Base-by-base conservation (phyloP, 2,797 vertebrate genomes). In the Cheirogaleus major region DNA sequence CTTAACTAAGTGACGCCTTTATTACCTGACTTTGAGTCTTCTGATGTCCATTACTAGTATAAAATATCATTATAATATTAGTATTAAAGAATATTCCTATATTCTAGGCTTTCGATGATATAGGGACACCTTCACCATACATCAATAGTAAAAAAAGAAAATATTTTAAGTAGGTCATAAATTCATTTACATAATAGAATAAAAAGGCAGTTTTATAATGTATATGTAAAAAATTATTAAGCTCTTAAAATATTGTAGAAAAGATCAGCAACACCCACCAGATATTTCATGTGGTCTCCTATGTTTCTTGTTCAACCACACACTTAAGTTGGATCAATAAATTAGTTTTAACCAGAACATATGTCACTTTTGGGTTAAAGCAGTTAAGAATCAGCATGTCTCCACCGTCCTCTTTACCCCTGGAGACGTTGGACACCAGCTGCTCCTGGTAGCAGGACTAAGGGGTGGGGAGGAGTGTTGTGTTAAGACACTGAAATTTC, bases 61-160 rank as follows among this genome's bases (percentile, higher is more conserved):
- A 73, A 83, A 78, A 78, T 78, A 79, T 55, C 38, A 70, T 65
- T 57, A 76, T 83, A 67, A 45, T 52, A 79, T 65, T 92, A 41
- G 9, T 55, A 95, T 85, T 95, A 79, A 85, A 48, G 20, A 72
- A 52, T 65, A 78, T 61, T 79, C 30, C 20, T 52, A 14, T 85
- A 63, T 63, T 73, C 27, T 72, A 93, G 75, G 2, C 9, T 83
- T 86, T 81, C 76, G 72, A 57, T 72, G 18, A 52, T 79, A 10
- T 30, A 78, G 5, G 3, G 6, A 57, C 20, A 67, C n/a, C 61
- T 85, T 67, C 14, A 41, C 9, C 79, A 41, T n/a, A 22, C 23
- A 48, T 79, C n/a, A 83, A 12, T 86, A 75, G 9, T 63, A 95
- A n/a, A 82, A 91, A 92, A 10, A 88, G 4, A 93, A 93, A 80